Conservation (phyloP, 2,888 invertebrate genomes). For the Stomorhina lunata region DNA sequence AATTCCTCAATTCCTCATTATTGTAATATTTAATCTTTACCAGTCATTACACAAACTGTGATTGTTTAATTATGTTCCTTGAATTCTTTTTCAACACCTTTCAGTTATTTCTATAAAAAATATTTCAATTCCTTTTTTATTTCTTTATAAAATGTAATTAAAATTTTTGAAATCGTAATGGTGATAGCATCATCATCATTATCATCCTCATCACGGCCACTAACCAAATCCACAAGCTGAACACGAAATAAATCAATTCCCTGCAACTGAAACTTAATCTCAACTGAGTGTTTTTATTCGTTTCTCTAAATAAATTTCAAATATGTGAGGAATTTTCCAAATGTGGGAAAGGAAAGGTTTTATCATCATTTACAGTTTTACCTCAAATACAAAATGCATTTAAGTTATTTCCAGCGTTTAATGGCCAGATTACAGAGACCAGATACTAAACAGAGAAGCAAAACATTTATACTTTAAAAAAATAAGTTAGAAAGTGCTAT, state of each 20-base stretch:
- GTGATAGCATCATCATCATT: not conserved
- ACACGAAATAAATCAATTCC: constrained; percentile 35
- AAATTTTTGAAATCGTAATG: constrained; percentile 8
- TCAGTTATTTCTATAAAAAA: no score
- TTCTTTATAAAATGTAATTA: constrained; percentile 41
- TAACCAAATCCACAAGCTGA: not conserved
- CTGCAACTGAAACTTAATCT: constrained; percentile 28
- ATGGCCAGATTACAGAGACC: no score
- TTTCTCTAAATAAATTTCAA: not conserved
- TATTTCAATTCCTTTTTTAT: no score
- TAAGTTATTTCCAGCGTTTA: no score
- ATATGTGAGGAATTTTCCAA: constrained; percentile 15
- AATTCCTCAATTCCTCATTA: not conserved
- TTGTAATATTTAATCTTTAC: not conserved
- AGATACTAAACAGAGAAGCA: no score
- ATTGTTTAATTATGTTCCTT: constrained; percentile 29
- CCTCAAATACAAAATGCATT: not conserved
- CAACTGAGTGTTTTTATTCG: not conserved
- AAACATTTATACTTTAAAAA: no score
- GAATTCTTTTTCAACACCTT: not conserved
- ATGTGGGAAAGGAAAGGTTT: not conserved
- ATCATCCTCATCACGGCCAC: no score
- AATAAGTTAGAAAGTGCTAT: no score
- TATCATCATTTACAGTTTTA: not conserved
- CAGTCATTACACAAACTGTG: constrained; percentile 33